Evolutionary conservation across 1,140 invertebrate genomes (phyloP).

Genomic region (Thaumatotibia leucotreta): DNA sequence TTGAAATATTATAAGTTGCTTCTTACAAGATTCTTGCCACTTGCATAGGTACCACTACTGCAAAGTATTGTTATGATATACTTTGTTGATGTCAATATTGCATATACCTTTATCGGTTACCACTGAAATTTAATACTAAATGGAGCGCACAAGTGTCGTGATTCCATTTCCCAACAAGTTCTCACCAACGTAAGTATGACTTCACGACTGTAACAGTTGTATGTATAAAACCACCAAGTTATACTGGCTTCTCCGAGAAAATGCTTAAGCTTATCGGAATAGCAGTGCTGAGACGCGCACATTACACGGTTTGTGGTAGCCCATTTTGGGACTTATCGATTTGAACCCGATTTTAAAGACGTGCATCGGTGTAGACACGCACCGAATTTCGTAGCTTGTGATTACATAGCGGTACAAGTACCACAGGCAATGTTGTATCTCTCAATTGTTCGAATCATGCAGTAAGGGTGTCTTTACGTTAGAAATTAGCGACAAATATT

Average conservation of each 20-base stretch:
- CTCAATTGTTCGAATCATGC: too few species aligned
- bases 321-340: constrained; percentile 45
- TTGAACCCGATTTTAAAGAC: constrained; percentile 43
- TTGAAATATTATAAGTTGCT: too few species aligned
- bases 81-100: neutral
- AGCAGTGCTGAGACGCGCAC: constrained; percentile 37
- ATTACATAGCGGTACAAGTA: constrained; percentile 56
- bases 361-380: constrained; percentile 44
- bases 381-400: constrained; percentile 43
- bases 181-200: neutral
- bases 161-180: neutral
- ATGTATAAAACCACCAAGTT: neutral
- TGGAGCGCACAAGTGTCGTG: neutral
- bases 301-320: constrained; percentile 57
- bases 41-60: too few species aligned
- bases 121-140: neutral
- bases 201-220: neutral
- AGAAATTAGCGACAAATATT: too few species aligned
- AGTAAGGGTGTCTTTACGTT: too few species aligned
- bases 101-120: neutral
- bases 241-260: neutral
- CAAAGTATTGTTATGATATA: neutral
- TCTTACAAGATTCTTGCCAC: too few species aligned
- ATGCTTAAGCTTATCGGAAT: constrained; percentile 41
- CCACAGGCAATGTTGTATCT: too few species aligned